Conservation (phyloP, 2,113 vertebrate species). For the Strix uralensis region DNA sequence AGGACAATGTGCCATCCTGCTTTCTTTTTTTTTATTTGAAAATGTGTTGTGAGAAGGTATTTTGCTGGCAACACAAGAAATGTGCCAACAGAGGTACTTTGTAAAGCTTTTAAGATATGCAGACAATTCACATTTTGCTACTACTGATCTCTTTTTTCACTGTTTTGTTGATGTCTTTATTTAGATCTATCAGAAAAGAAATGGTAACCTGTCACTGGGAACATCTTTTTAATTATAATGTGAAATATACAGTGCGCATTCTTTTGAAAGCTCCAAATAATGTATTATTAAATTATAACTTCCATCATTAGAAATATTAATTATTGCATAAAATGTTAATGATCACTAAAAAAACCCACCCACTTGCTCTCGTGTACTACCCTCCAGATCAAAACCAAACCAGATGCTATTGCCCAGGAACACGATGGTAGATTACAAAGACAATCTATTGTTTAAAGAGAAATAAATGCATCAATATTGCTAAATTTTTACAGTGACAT, state of each 20-base stretch:
- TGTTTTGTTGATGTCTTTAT: constrained; percentile 28
- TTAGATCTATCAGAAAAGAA: background rate
- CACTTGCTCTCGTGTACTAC: background rate
- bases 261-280: background rate
- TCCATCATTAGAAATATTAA: background rate
- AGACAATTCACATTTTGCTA: background rate
- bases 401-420: background rate
- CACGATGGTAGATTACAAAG: background rate
- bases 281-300: background rate
- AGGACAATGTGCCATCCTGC: background rate
- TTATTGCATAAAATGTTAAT: background rate
- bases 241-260: background rate
- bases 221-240: background rate
- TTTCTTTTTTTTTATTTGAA: background rate
- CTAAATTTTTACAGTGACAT: background rate
- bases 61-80: background rate
- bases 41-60: background rate
- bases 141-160: background rate
- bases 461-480: background rate
- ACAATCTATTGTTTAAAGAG: background rate
- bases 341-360: background rate
- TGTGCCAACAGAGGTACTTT: background rate
- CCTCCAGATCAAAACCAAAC: background rate
- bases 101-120: background rate
- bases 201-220: background rate